These are phyloP conservation scores for Trematomus loennbergii DNA, from an alignment of 2,113 vertebrate genomes.

Conservation along the genomic window DNA sequence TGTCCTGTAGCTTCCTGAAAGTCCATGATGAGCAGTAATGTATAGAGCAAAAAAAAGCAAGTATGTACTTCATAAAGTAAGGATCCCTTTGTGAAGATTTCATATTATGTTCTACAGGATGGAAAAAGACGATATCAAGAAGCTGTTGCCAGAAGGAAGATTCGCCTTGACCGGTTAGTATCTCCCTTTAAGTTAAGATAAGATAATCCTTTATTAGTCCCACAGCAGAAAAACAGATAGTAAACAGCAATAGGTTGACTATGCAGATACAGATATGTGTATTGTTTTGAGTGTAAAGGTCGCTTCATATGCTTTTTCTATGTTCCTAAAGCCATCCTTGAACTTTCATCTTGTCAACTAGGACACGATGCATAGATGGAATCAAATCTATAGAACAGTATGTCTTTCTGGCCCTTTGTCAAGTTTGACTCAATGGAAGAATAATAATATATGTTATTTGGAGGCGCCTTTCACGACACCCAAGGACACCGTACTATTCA, in stretches of 20 bases:
- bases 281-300: neutral
- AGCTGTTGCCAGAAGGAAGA: constrained; percentile 93
- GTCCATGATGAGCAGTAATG: neutral
- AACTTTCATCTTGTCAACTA: neutral
- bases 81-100: neutral
- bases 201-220: too few species aligned
- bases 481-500: too few species aligned
- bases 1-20: neutral
- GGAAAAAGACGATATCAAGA: constrained; percentile 93
- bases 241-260: too few species aligned
- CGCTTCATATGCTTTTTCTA: neutral
- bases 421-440: too few species aligned
- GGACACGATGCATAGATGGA: neutral
- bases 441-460: neutral
- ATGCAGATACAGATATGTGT: neutral
- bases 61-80: neutral
- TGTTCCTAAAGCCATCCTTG: neutral
- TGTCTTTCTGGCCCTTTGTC: neutral
- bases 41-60: neutral
- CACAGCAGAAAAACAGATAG: too few species aligned
- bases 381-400: neutral
- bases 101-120: constrained; percentile 83
- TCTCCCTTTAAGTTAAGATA: neutral
- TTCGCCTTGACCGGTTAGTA: constrained; percentile 90
- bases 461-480: too few species aligned